Evolutionary conservation across 2,797 vertebrate species (phyloP).

Genomic region (Lepidocolaptes lacrymiger): DNA sequence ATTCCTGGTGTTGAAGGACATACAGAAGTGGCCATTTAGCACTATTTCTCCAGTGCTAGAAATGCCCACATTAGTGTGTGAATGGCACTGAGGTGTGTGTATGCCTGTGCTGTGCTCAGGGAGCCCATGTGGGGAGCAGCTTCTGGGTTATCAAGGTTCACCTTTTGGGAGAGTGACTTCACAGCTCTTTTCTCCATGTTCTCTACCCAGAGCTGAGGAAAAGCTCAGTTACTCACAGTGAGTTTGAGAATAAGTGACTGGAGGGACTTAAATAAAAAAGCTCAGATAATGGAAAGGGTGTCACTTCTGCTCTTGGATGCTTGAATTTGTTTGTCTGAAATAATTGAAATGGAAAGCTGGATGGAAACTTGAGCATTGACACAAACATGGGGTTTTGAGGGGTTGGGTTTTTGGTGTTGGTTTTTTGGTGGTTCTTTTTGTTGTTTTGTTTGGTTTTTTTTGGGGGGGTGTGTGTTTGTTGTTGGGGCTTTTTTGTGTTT

Average conservation of each 20-base stretch:
- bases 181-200: background rate
- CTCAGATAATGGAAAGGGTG: background rate
- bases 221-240: background rate
- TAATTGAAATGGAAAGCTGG: background rate
- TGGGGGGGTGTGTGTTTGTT: too few relatives aligned
- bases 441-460: too few relatives aligned
- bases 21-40: background rate
- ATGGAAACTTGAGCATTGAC: constrained; percentile 21
- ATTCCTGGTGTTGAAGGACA: background rate
- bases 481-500: too few relatives aligned
- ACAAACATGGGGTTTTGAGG: background rate
- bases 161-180: background rate
- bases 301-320: background rate
- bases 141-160: background rate
- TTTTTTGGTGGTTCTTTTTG: too few relatives aligned
- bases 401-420: background rate
- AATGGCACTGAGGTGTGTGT: background rate
- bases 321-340: background rate
- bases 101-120: background rate
- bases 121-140: background rate
- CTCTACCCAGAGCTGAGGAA: background rate
- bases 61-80: background rate
- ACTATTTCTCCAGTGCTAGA: background rate
- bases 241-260: background rate
- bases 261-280: background rate